phyloP scores from a whole-genome alignment of 2,888 invertebrate species.

The Drosophila longiperda region DNA sequence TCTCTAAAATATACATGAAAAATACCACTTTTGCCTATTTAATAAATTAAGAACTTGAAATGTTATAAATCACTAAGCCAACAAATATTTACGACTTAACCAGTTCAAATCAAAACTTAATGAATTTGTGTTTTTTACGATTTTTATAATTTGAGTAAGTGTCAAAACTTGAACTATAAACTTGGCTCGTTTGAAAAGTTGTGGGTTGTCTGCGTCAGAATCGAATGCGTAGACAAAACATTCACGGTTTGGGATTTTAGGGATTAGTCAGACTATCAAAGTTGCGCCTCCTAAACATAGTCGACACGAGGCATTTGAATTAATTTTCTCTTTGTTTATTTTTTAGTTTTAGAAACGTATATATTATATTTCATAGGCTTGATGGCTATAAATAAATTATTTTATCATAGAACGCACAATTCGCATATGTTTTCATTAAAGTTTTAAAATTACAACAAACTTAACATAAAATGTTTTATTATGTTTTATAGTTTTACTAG shows the following conservation, averaged over 20 bases:
- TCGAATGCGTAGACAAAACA: slow-evolving; percentile 11
- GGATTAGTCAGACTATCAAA: slow-evolving; percentile 7
- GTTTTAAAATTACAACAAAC: slow-evolving; percentile 14
- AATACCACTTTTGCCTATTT: slow-evolving; percentile 5
- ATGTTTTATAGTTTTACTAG: slow-evolving; percentile 8
- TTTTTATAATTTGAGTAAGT: neutral
- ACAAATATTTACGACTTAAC: slow-evolving; percentile 67
- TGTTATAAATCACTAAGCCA: slow-evolving; percentile 34
- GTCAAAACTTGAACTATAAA: slow-evolving; percentile 74
- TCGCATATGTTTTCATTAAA: slow-evolving; percentile 10
- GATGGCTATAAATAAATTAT: slow-evolving; percentile 27
- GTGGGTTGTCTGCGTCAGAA: slow-evolving; percentile 5
- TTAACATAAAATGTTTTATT: slow-evolving; percentile 27
- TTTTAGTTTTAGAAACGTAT: slow-evolving; percentile 31
- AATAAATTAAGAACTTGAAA: slow-evolving; percentile 25
- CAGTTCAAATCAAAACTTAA: slow-evolving; percentile 41
- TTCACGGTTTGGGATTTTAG: slow-evolving; percentile 24
- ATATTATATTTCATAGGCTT: slow-evolving; percentile 43
- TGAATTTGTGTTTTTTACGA: slow-evolving; percentile 1
- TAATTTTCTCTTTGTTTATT: slow-evolving; percentile 18
- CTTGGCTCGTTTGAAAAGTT: slow-evolving; percentile 45
- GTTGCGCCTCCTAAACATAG: slow-evolving; percentile 34
- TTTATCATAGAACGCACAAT: slow-evolving; percentile 31
- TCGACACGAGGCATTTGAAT: slow-evolving; percentile 30
- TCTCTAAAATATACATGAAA: slow-evolving; percentile 52